These are phyloP conservation scores for Dolomedes plantarius DNA, from an alignment of 2,888 invertebrate genomes.

Conservation along the genomic window DNA sequence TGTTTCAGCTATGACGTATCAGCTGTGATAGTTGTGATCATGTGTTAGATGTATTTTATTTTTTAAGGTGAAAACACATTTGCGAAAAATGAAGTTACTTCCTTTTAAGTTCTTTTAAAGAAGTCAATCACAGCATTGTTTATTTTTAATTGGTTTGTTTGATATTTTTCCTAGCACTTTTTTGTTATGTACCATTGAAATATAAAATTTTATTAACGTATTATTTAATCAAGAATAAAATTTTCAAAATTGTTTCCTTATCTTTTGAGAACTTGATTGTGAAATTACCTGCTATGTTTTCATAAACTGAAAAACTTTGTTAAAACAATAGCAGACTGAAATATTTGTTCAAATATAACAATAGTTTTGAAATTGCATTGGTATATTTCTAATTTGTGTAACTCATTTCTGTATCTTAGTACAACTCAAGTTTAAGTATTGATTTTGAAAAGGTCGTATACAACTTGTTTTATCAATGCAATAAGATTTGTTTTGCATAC, in stretches of 20 bases:
- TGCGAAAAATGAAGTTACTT: neutral
- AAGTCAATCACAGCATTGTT: conserved; percentile 4
- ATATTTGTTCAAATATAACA: neutral
- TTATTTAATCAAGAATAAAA: conserved; percentile 8
- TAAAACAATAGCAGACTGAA: neutral
- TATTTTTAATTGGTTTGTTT: conserved; percentile 10
- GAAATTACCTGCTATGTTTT: neutral
- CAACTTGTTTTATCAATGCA: no score
- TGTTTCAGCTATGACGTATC: conserved; percentile 8
- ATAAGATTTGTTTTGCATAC: no score
- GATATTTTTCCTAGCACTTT: conserved; percentile 1
- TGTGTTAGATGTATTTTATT: conserved; percentile 18
- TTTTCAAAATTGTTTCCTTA: conserved; percentile 9
- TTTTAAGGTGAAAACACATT: neutral
- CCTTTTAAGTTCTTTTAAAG: neutral
- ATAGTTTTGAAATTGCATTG: neutral
- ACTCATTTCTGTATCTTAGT: no score
- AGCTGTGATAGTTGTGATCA: conserved; percentile 15
- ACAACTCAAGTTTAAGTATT: no score
- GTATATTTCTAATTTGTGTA: neutral
- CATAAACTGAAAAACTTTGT: neutral
- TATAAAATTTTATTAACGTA: conserved; percentile 13
- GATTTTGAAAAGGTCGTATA: no score
- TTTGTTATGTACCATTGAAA: conserved; percentile 9
- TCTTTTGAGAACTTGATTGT: neutral